Conservation (phyloP, 2,113 vertebrate genomes). For the Actenoides hombroni region DNA sequence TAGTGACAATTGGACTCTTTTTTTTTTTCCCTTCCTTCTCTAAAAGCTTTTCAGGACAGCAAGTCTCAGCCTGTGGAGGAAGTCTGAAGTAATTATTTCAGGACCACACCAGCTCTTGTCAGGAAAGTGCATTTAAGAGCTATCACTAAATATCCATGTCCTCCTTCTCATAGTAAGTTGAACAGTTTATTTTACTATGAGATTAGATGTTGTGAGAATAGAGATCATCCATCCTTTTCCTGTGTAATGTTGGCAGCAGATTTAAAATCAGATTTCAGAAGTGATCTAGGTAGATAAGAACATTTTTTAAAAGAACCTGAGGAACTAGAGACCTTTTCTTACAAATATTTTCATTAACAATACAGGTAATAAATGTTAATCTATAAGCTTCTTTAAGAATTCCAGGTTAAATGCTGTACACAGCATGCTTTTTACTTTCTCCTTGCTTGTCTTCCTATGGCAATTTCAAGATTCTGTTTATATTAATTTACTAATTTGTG, state of each 20-base stretch:
- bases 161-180: background rate
- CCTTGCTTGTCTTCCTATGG: background rate
- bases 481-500: background rate
- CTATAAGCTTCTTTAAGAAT: background rate
- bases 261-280: background rate
- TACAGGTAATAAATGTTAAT: background rate
- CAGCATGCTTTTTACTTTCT: accelerated
- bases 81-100: background rate
- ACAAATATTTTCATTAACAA: background rate
- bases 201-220: background rate
- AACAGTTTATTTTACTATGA: background rate
- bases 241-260: background rate
- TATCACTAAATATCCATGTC: background rate
- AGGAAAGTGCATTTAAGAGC: background rate
- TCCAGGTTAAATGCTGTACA: background rate
- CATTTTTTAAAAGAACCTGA: background rate
- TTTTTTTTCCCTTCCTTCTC: background rate
- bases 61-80: background rate
- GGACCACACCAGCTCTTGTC: background rate
- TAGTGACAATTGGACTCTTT: background rate
- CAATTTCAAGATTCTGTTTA: background rate
- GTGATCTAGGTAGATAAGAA: background rate
- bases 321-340: background rate
- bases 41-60: background rate
- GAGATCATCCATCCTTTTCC: background rate